phyloP scores from a whole-genome alignment of 1,140 invertebrate genomes.

The Neodiprion pinetum region DNA sequence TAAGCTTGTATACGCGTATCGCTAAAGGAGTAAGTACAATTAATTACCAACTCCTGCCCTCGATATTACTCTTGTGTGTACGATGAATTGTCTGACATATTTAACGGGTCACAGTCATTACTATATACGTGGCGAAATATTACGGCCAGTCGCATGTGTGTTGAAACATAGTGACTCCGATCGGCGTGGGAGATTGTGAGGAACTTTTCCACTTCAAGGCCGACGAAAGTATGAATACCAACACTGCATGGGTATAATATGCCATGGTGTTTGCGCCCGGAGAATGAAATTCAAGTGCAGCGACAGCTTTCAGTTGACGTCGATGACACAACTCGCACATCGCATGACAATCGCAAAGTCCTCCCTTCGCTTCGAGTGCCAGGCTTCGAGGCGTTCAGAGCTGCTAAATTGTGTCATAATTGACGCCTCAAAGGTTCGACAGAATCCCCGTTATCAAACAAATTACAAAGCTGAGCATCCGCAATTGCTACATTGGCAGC shows the following conservation, averaged over 20 bases:
- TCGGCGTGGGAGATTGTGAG: constrained; percentile 4
- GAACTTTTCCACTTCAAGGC: background rate
- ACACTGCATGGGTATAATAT: no score
- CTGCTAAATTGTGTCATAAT: background rate
- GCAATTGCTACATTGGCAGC: background rate
- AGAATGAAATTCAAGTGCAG: constrained; percentile 3
- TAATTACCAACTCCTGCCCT: background rate
- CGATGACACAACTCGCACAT: background rate
- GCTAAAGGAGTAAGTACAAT: background rate
- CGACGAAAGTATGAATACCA: background rate
- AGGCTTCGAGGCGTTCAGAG: background rate
- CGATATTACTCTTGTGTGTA: background rate
- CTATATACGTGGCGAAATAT: background rate
- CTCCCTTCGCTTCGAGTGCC: background rate
- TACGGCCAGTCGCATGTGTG: background rate
- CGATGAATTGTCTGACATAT: constrained; percentile 4
- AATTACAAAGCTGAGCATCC: background rate
- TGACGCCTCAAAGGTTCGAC: background rate
- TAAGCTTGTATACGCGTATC: no score
- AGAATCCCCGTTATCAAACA: background rate
- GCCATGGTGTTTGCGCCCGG: background rate
- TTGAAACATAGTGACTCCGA: background rate
- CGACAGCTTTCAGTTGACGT: background rate
- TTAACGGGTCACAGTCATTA: constrained; percentile 7
- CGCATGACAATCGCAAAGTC: background rate